A percentile compares a stretch with the other conserved stretches of the same genome.
phyloP scores from a whole-genome alignment of 2,113 vertebrate species.

The Thinocorus orbignyianus region DNA sequence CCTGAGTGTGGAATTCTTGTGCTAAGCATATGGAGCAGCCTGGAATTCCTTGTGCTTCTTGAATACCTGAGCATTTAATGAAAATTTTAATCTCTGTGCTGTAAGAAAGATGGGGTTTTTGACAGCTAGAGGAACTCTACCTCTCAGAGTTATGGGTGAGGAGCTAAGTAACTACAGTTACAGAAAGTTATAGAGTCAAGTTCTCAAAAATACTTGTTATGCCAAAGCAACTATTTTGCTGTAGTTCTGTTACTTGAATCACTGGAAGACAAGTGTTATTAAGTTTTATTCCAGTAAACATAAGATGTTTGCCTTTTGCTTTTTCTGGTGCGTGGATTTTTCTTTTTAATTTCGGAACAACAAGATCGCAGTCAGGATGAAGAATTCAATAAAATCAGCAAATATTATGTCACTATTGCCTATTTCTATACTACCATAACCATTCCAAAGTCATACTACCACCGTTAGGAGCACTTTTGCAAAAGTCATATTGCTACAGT shows the following conservation, averaged over 20 bases:
- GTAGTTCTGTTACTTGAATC: neutral
- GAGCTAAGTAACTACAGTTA: neutral
- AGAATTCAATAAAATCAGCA: neutral
- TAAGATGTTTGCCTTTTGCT: neutral
- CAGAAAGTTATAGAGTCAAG: neutral
- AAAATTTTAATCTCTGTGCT: neutral
- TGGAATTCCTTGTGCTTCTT: neutral
- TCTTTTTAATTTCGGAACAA: neutral
- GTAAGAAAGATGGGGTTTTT: neutral
- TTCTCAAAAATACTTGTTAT: neutral
- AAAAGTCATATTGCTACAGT: neutral
- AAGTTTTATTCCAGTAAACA: neutral
- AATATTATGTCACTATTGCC: neutral
- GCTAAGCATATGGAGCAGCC: neutral
- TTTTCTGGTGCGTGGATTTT: neutral
- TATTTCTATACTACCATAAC: neutral
- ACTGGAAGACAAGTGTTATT: neutral
- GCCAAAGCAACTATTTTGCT: neutral
- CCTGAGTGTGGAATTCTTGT: neutral
- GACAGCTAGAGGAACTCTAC: neutral
- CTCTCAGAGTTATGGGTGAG: neutral
- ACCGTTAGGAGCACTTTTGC: neutral
- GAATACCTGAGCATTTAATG: neutral
- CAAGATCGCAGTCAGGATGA: neutral
- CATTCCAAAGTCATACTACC: neutral